phyloP scores from a whole-genome alignment of 1,140 invertebrate species.

The Anastrepha obliqua region DNA sequence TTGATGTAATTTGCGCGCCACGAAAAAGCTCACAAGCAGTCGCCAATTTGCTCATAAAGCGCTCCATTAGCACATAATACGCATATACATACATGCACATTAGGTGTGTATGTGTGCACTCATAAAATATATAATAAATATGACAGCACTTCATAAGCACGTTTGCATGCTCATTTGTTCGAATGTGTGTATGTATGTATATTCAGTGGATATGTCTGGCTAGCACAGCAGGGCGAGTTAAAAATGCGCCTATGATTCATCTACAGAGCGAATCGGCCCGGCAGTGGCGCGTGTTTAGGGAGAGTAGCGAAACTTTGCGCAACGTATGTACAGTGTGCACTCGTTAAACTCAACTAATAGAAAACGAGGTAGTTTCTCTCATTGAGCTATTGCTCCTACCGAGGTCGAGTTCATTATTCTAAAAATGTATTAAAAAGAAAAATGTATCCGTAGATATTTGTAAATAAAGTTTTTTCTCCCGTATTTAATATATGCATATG shows the following conservation, averaged over 20 bases:
- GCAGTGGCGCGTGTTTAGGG: not conserved
- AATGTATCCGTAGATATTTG: too few relatives aligned
- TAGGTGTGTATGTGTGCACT: not conserved
- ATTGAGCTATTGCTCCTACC: too few relatives aligned
- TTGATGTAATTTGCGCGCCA: not conserved
- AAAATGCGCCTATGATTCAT: slow-evolving; percentile 36
- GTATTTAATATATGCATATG: too few relatives aligned
- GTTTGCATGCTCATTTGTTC: not conserved
- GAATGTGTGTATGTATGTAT: not conserved
- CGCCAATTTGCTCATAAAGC: not conserved
- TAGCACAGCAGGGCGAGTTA: not conserved
- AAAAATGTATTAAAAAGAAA: too few relatives aligned
- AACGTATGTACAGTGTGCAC: too few relatives aligned
- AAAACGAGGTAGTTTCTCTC: too few relatives aligned
- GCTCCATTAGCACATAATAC: not conserved
- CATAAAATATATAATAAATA: slow-evolving; percentile 1
- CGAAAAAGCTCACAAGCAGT: not conserved
- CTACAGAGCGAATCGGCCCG: not conserved
- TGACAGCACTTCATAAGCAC: not conserved
- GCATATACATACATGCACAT: not conserved
- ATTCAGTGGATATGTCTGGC: not conserved
- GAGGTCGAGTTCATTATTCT: too few relatives aligned
- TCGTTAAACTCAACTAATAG: too few relatives aligned
- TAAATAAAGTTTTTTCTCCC: too few relatives aligned
- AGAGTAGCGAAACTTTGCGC: not conserved